Conservation (phyloP, 92 coral and sea anemone species). For the Paramuricea clavata region DNA sequence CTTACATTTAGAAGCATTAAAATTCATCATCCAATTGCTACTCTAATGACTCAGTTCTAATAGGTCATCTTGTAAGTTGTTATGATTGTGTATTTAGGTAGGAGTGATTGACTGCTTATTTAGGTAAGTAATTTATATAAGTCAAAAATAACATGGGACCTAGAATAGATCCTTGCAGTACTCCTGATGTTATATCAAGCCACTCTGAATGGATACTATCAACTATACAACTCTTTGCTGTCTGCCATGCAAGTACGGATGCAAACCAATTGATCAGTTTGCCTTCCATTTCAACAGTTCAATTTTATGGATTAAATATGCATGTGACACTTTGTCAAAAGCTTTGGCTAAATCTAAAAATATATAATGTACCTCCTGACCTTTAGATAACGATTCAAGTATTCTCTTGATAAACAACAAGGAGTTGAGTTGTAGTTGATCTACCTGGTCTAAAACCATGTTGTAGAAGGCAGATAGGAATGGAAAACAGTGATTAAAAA, state of each 20-base stretch:
- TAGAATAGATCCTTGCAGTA: not conserved
- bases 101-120: too few relatives aligned
- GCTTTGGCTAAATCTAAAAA: slow-evolving; percentile 63
- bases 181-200: not conserved
- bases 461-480: not conserved
- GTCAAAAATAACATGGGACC: not conserved
- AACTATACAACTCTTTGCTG: slow-evolving; percentile 4
- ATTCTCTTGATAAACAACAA: too few relatives aligned
- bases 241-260: slow-evolving; percentile 43
- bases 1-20: not conserved
- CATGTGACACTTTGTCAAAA: slow-evolving; percentile 63
- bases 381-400: slow-evolving; percentile 24
- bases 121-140: not conserved
- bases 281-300: slow-evolving; percentile 38
- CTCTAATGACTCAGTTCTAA: not conserved
- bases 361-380: slow-evolving; percentile 61
- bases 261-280: slow-evolving; percentile 32
- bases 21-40: not conserved
- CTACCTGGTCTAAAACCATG: not conserved
- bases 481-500: not conserved
- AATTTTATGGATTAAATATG: slow-evolving; percentile 21
- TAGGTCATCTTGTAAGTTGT: not conserved
- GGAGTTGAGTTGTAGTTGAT: not conserved
- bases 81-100: too few relatives aligned
- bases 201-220: not conserved